phyloP scores from a whole-genome alignment of 2,888 invertebrate species.

The Philereme transversata region DNA sequence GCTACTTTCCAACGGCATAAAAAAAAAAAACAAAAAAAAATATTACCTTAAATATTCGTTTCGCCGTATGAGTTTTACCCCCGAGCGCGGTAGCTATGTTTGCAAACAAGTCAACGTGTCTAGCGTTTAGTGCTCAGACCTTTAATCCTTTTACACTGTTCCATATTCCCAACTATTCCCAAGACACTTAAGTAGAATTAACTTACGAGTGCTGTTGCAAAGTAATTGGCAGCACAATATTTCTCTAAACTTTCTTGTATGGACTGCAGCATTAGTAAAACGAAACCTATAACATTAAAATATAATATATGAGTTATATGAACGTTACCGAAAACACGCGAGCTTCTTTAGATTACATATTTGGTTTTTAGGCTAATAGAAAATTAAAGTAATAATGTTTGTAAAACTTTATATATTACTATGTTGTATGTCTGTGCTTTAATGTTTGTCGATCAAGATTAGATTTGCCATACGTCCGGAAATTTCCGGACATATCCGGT shows the following conservation, averaged over 20 bases:
- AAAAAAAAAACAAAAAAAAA: too few species aligned
- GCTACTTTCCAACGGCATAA: too few species aligned
- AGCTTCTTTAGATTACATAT: background rate
- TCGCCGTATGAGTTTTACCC: too few species aligned
- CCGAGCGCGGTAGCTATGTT: background rate
- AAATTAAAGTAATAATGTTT: slow-evolving; percentile 8
- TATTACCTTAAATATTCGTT: too few species aligned
- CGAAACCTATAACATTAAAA: slow-evolving; percentile 11
- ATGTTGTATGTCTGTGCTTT: too few species aligned
- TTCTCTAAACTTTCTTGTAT: slow-evolving; percentile 19
- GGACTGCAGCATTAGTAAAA: slow-evolving; percentile 26
- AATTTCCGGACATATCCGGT: too few species aligned
- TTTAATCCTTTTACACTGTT: background rate
- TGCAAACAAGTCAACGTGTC: background rate
- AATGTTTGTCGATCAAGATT: too few species aligned
- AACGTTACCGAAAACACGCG: slow-evolving; percentile 4
- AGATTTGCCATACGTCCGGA: too few species aligned
- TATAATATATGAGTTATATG: slow-evolving; percentile 16
- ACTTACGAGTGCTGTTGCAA: slow-evolving; percentile 23
- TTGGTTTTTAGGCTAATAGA: slow-evolving; percentile 13
- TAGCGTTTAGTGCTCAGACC: background rate
- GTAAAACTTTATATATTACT: background rate
- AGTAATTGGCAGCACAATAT: slow-evolving; percentile 15
- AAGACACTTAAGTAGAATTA: slow-evolving; percentile 17
- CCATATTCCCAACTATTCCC: slow-evolving; percentile 9